Evolutionary conservation across 2,888 invertebrate genomes (phyloP), one percentile per base, ranked within the genome.

Genomic region (Synergus japonicus): DNA sequence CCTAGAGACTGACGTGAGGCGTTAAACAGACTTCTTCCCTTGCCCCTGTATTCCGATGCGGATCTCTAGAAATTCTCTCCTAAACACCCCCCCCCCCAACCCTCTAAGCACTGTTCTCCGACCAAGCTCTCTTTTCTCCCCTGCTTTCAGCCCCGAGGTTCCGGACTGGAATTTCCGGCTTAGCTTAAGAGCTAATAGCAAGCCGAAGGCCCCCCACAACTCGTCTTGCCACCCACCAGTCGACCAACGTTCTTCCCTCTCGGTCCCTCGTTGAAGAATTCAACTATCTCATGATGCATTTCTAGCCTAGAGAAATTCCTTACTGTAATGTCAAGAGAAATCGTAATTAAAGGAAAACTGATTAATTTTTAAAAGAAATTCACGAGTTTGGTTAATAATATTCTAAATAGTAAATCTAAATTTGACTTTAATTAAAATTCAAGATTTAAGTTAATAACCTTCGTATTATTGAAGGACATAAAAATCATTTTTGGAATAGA

Each of bases 101-200:
- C 22, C 37, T 12, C 22, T 18, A 29, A 46, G 22, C 15, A 15
- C 46, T 69, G 69, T 69, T 78, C 78, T 67, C 77, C 79, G 76
- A 76, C 54, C 79, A 37, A 37, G 60, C 73, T 76, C 78, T 63
- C 77, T 79, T 78, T 78, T 77, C 78, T 78, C 79, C 60, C 67
- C 76, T 77, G 78, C 78, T 81, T 79, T 79, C 83, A 84, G 80
- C 81, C 81, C 81, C 79, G 81, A 82, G 85, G 79, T 87, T 89
- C 89, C 88, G 87, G 85, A 82, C 83, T 86, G 84, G 85, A 89
- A 89, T 88, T 90, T 89, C 87, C 89, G 87, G 88, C 87, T 88
- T 87, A 88, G 85, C 87, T 88, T 88, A 86, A 89, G 87, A 88
- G 88, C 88, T 89, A 89, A 89, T 89, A 89, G 89, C 88, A 85